Evolutionary conservation across 1,140 invertebrate genomes (phyloP).

Genomic region (Formica selysi): DNA sequence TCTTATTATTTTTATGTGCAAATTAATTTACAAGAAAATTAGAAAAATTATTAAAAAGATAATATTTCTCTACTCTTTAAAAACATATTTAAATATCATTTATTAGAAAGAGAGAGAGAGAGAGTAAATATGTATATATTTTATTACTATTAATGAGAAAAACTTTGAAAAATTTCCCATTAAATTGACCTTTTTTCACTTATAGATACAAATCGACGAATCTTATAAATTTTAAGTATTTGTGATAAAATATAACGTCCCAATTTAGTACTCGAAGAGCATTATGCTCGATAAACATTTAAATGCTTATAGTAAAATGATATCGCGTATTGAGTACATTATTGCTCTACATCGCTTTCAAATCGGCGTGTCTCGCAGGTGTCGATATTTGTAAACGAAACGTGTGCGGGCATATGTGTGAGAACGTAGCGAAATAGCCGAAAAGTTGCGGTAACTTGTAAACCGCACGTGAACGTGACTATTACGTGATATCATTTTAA

Average conservation of each 20-base stretch:
- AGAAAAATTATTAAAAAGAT: background rate
- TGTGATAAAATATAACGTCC: constrained; percentile 21
- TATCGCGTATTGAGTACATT: constrained; percentile 43
- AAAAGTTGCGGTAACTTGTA: constrained; percentile 39
- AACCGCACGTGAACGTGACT: constrained; percentile 54
- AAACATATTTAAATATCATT: background rate
- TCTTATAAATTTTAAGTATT: constrained; percentile 25
- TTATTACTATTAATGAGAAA: background rate
- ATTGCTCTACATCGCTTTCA: constrained; percentile 1
- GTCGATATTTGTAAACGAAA: background rate
- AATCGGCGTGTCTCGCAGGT: constrained; percentile 51
- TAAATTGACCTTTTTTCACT: background rate
- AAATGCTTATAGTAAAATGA: constrained; percentile 7
- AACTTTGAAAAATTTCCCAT: background rate
- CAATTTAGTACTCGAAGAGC: constrained; percentile 18
- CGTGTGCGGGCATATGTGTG: background rate
- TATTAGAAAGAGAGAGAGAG: background rate
- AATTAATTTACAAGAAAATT: background rate
- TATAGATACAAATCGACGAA: constrained; percentile 12
- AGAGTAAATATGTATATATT: background rate
- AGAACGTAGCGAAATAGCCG: constrained; percentile 1
- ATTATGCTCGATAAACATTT: constrained; percentile 50
- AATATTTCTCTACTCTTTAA: background rate
- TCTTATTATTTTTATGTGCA: background rate
- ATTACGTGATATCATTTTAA: background rate